Evolutionary conservation across 2,888 invertebrate species (phyloP).

Genomic region (Eupeodes luniger): DNA sequence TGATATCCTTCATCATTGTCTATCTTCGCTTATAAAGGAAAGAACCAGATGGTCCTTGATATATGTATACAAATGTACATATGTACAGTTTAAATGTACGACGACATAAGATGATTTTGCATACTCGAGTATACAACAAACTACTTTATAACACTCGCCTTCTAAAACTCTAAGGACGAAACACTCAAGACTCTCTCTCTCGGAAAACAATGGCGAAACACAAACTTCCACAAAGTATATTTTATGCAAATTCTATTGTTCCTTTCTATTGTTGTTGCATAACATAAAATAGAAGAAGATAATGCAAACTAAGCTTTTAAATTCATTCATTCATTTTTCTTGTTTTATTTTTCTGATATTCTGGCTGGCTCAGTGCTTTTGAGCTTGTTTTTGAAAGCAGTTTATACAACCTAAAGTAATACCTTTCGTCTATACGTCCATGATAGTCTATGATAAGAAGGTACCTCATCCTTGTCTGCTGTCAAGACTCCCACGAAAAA

Average conservation of each 20-base stretch:
- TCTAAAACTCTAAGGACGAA: background rate
- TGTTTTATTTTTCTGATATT: conserved; percentile 4
- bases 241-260: conserved; percentile 67
- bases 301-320: conserved; percentile 52
- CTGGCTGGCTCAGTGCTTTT: conserved; percentile 12
- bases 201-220: conserved; percentile 28
- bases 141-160: conserved; percentile 8
- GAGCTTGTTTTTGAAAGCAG: conserved; percentile 15
- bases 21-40: background rate
- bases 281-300: conserved; percentile 40
- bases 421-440: background rate
- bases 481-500: background rate
- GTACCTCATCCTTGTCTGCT: background rate
- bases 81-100: background rate
- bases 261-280: conserved; percentile 26
- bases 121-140: background rate
- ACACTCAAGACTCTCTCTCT: background rate
- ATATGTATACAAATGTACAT: too few species aligned
- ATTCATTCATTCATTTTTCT: conserved; percentile 44
- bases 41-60: conserved; percentile 15
- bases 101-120: background rate
- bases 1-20: conserved; percentile 6
- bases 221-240: conserved; percentile 48
- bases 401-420: background rate
- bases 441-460: too few species aligned